Conservation (phyloP, 2,113 vertebrate genomes). For the Baryphthengus martii region DNA sequence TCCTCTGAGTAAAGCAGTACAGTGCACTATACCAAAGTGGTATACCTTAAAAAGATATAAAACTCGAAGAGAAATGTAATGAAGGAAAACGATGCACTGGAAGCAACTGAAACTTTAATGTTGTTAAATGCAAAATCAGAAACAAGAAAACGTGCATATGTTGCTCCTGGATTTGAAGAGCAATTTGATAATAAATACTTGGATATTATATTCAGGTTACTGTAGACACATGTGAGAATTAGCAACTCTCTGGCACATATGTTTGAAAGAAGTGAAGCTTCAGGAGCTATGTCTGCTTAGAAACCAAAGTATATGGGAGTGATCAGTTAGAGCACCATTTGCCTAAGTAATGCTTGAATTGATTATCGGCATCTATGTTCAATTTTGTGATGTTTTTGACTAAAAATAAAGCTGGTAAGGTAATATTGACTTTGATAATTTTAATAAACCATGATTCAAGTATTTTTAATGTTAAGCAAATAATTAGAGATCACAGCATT, state of each 20-base stretch:
- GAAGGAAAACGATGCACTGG: not conserved
- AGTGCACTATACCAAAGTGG: not conserved
- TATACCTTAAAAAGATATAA: not conserved
- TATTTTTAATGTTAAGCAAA: not conserved
- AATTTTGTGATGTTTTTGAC: not conserved
- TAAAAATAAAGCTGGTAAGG: not conserved
- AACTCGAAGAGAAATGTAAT: not conserved
- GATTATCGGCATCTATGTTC: not conserved
- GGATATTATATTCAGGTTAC: not conserved
- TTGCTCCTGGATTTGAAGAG: not conserved
- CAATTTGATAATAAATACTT: not conserved
- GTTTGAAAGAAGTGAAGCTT: not conserved
- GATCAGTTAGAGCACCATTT: not conserved
- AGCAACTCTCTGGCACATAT: not conserved
- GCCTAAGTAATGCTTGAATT: not conserved
- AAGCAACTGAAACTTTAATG: not conserved
- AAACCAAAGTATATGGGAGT: not conserved
- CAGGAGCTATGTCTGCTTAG: not conserved
- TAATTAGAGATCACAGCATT: not conserved
- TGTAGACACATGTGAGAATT: not conserved
- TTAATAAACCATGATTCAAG: not conserved
- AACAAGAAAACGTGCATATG: not conserved
- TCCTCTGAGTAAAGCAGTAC: not conserved
- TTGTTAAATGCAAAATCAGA: not conserved
- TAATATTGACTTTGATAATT: not conserved